Evolutionary conservation across 2,888 invertebrate species (phyloP), one percentile per base, ranked within the genome.

Genomic region (Drosophila paramelanica): DNA sequence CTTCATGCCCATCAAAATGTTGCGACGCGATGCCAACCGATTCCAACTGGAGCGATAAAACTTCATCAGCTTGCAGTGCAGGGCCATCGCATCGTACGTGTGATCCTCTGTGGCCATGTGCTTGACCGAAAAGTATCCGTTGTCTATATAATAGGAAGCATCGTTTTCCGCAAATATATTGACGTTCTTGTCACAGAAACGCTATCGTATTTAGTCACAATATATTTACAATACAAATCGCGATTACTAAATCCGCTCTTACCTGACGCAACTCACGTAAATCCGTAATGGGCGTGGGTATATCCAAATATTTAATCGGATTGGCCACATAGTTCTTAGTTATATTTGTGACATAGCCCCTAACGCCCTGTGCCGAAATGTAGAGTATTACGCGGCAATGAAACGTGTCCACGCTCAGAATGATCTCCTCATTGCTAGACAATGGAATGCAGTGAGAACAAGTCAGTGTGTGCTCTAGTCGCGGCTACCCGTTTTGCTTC

Each of bases 91-190:
- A 23, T 77, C 71, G 25, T 92, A 92, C 0, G 75, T 88, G 59
- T 92, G 92, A 38, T 78, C 53, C 64, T 92, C 92, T 0, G 81
- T 58, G 0, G 92, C 75, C 41, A 86, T 69, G 25, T 91, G 92
- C 60, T 92, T 92, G 11, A 91, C 81, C 4, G 81, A 88, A 49
- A 89, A 91, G 41, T 89, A 87, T 38, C 90, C 91, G 36, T 83
- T 89, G 11, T 89, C 85, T 5, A 92, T 89, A 52, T 92, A 92
- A 53, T 64, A 89, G 1, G 79, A 38, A 5, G 92, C 91, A 72
- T 92, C 92, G 6, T 71, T 61, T 23, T 91, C 88, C 1, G 91
- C 82, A 64, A 92, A 92, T 27, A 92, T 91, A 33, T 92, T 92
- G 0, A 92, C 67, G 45, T 86, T 77, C 25, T 78, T 86, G 13